A percentile compares a stretch with the other conserved stretches of the same genome.
Evolutionary conservation across 2,888 invertebrate genomes (phyloP).

Genomic region (Hybos culiciformis): DNA sequence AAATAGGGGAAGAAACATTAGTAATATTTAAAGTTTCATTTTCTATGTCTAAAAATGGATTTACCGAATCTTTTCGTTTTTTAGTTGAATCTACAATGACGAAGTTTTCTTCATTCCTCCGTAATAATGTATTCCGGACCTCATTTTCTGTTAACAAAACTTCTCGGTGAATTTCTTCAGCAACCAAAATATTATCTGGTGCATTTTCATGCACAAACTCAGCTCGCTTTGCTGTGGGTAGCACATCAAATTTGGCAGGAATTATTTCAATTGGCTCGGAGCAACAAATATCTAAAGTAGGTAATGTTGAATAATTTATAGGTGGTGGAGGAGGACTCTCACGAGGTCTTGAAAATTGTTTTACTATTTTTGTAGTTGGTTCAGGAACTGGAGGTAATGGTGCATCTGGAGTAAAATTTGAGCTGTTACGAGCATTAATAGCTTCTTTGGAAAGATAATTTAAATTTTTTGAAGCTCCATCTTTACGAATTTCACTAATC

Average conservation of each 20-base stretch:
- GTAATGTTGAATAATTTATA: constrained; percentile 29
- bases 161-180: constrained; percentile 31
- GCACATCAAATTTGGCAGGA: constrained; percentile 20
- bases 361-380: constrained; percentile 18
- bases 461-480: neutral
- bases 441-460: neutral
- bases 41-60: constrained; percentile 28
- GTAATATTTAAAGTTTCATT: constrained; percentile 15
- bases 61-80: constrained; percentile 27
- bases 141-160: constrained; percentile 33
- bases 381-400: constrained; percentile 16
- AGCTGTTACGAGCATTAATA: neutral
- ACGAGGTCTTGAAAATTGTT: constrained; percentile 24
- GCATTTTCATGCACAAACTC: constrained; percentile 34
- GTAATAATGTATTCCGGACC: constrained; percentile 30
- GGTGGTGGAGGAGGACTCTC: constrained; percentile 36
- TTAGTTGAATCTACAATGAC: constrained; percentile 7
- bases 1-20: constrained; percentile 13
- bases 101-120: constrained; percentile 15
- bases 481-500: constrained; percentile 24
- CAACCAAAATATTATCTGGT: constrained; percentile 30
- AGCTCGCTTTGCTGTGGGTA: constrained; percentile 26
- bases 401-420: constrained; percentile 11
- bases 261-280: constrained; percentile 28
- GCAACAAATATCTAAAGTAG: constrained; percentile 17